A percentile compares a stretch with the other conserved stretches of the same genome.
Evolutionary conservation across 1,140 invertebrate genomes (phyloP).

Genomic region (Andrena cerasifolii): DNA sequence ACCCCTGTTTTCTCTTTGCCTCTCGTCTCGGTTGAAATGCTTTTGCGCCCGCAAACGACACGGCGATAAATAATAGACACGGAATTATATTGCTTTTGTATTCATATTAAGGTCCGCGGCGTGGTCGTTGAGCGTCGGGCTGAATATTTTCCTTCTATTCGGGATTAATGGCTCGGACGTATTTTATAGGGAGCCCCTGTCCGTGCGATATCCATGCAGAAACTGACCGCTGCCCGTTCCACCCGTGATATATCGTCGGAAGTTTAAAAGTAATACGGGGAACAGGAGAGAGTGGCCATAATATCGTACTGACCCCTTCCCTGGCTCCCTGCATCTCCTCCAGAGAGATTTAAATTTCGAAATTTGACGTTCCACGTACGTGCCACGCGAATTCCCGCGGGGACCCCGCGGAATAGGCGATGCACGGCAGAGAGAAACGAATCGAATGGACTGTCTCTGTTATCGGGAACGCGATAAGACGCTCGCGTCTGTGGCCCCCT

Average conservation of each 20-base stretch:
- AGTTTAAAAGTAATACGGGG: conserved; percentile 80
- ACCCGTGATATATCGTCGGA: conserved; percentile 79
- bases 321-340: conserved; percentile 20
- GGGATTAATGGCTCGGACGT: conserved; percentile 82
- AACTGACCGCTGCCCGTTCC: conserved; percentile 78
- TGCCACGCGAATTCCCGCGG: conserved; percentile 35
- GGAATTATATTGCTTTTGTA: conserved; percentile 79
- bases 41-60: conserved; percentile 56
- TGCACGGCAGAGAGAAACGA: conserved; percentile 8
- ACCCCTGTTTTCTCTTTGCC: no score
- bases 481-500: conserved; percentile 8
- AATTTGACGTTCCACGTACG: conserved; percentile 64
- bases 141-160: conserved; percentile 82
- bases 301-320: conserved; percentile 36
- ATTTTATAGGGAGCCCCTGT: conserved; percentile 79
- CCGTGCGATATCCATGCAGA: conserved; percentile 70
- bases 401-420: conserved; percentile 1
- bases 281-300: conserved; percentile 11
- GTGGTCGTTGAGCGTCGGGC: conserved; percentile 76
- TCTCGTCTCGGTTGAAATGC: conserved; percentile 38
- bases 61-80: conserved; percentile 80
- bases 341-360: conserved; percentile 73
- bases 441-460: conserved; percentile 46
- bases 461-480: conserved; percentile 66
- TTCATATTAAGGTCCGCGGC: conserved; percentile 79